These are phyloP conservation scores for Cheumatopsyche charites DNA, from an alignment of 1,140 invertebrate species.

Conservation along the genomic window DNA sequence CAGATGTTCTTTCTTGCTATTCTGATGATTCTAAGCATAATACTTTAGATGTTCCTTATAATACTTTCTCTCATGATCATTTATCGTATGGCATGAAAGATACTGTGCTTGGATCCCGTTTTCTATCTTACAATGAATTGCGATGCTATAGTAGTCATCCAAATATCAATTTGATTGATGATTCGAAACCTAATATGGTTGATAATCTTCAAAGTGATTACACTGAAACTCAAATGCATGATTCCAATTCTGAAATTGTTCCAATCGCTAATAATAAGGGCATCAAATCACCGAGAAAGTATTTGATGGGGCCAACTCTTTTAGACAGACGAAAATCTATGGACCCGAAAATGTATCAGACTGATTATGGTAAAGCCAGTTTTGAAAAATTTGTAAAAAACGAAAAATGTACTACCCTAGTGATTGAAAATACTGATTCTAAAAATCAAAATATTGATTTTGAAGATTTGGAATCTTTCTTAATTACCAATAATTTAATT, in stretches of 20 bases:
- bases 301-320: too few relatives aligned
- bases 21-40: slow-evolving; percentile 3
- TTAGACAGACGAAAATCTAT: too few relatives aligned
- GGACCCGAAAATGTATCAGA: too few relatives aligned
- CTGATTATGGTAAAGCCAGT: too few relatives aligned
- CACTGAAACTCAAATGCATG: not conserved
- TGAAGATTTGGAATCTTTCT: too few relatives aligned
- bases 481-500: too few relatives aligned
- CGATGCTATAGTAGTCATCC: slow-evolving; percentile 28
- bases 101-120: slow-evolving; percentile 45
- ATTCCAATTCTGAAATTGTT: not conserved
- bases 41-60: not conserved
- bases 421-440: too few relatives aligned
- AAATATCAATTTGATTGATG: slow-evolving; percentile 11
- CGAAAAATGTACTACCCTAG: too few relatives aligned
- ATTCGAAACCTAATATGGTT: not conserved
- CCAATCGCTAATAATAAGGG: too few relatives aligned
- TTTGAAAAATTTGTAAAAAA: too few relatives aligned
- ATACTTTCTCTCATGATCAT: not conserved
- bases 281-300: too few relatives aligned
- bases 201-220: not conserved
- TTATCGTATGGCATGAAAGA: slow-evolving; percentile 34
- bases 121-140: slow-evolving; percentile 43
- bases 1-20: not conserved
- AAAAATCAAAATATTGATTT: too few relatives aligned